Conservation (phyloP, 2,888 invertebrate genomes). For the Eupithecia tripunctaria region DNA sequence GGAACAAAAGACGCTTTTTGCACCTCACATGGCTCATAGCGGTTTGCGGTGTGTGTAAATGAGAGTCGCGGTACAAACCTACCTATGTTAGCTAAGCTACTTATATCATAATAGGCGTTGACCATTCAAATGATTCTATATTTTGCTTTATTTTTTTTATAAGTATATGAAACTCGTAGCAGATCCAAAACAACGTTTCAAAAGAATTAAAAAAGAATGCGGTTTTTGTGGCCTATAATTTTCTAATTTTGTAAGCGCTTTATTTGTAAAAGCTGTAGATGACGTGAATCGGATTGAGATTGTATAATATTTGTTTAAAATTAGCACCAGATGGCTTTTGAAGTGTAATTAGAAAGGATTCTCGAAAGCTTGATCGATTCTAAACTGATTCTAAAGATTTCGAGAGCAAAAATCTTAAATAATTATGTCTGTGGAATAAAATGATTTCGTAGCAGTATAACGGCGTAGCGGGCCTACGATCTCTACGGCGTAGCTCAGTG, state of each 20-base stretch:
- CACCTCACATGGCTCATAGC: constrained; percentile 29
- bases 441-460: constrained; percentile 48
- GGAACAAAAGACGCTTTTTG: constrained; percentile 38
- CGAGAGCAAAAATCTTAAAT: not conserved
- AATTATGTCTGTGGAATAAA: not conserved
- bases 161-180: not conserved
- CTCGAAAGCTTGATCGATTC: not conserved
- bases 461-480: constrained; percentile 53
- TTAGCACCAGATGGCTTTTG: not conserved
- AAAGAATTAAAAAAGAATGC: not conserved
- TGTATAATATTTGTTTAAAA: not conserved
- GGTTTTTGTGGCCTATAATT: not conserved
- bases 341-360: not conserved
- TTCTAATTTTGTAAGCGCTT: not conserved
- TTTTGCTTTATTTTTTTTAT: too few relatives aligned
- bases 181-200: too few relatives aligned
- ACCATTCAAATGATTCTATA: not conserved
- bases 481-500: constrained; percentile 57
- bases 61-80: constrained; percentile 8
- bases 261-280: not conserved
- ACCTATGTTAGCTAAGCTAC: not conserved
- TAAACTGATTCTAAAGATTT: not conserved
- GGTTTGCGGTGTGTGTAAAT: constrained; percentile 19
- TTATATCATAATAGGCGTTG: not conserved
- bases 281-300: not conserved